phyloP scores from a whole-genome alignment of 2,113 vertebrate genomes.

The Gallinago undulata region DNA sequence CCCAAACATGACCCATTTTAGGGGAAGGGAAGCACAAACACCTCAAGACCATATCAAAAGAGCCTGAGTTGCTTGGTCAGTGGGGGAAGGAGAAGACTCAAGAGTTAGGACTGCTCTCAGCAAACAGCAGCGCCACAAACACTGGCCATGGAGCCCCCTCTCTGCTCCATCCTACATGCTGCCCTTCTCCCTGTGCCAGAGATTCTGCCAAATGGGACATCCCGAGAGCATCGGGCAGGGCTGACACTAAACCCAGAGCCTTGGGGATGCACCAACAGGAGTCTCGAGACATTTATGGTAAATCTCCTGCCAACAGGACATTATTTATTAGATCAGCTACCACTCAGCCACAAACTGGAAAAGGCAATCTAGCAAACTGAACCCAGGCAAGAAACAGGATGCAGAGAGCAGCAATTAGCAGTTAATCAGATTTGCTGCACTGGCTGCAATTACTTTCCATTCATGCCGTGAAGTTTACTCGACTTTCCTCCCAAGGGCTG shows the following conservation, averaged over 20 bases:
- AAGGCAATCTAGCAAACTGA: neutral
- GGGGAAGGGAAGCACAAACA: neutral
- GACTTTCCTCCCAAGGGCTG: neutral
- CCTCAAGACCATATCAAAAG: neutral
- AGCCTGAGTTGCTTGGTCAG: neutral
- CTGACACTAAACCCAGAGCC: neutral
- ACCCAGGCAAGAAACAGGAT: neutral
- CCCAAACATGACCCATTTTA: neutral
- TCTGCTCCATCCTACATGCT: neutral
- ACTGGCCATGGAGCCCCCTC: neutral
- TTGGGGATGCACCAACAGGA: neutral
- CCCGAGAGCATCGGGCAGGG: neutral
- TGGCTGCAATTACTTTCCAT: constrained; percentile 4
- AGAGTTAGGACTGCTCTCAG: neutral
- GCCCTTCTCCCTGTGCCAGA: neutral
- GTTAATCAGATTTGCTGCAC: constrained; percentile 36
- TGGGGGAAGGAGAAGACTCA: neutral
- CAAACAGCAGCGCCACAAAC: neutral
- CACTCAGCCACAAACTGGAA: neutral
- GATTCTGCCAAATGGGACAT: neutral
- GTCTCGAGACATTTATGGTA: neutral
- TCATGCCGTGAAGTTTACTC: neutral
- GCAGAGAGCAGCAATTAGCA: neutral
- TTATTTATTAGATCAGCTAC: neutral
- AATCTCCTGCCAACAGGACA: neutral